phyloP scores from a whole-genome alignment of 2,888 invertebrate genomes.

The Cheilosia vernalis region DNA sequence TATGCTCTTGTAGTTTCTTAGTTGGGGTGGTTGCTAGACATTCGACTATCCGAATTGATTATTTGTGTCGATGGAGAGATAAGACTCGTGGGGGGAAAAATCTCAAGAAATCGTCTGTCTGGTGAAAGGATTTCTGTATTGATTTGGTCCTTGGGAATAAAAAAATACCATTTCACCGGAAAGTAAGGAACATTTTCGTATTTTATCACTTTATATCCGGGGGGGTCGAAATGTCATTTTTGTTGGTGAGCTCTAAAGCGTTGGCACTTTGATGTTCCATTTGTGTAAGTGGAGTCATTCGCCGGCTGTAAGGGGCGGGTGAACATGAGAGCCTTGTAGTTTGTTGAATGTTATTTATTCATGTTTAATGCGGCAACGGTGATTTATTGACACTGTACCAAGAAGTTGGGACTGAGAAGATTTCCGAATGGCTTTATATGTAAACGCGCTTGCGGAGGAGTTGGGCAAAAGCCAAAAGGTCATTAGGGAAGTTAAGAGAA shows the following conservation, averaged over 20 bases:
- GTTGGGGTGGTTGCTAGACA: constrained; percentile 27
- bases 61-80: constrained; percentile 41
- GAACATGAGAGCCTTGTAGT: constrained; percentile 1
- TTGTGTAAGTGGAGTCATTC: constrained; percentile 49
- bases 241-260: constrained; percentile 8
- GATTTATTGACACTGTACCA: constrained; percentile 53
- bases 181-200: constrained; percentile 52
- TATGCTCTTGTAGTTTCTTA: constrained; percentile 20
- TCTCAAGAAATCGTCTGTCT: constrained; percentile 40
- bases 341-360: constrained; percentile 42
- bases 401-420: constrained; percentile 38
- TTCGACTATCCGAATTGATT: constrained; percentile 71
- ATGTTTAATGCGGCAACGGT: constrained; percentile 62
- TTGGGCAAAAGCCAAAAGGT: background rate
- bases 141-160: constrained; percentile 47
- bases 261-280: constrained; percentile 62
- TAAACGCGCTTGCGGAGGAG: constrained; percentile 4
- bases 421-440: constrained; percentile 39
- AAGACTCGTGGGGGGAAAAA: background rate
- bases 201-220: constrained; percentile 68
- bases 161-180: constrained; percentile 36
- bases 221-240: constrained; percentile 46
- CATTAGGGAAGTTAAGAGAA: constrained; percentile 2
- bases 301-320: background rate
- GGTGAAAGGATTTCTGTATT: constrained; percentile 44